Evolutionary conservation across 1,140 invertebrate genomes (phyloP).

Genomic region (Drosophila sp.): DNA sequence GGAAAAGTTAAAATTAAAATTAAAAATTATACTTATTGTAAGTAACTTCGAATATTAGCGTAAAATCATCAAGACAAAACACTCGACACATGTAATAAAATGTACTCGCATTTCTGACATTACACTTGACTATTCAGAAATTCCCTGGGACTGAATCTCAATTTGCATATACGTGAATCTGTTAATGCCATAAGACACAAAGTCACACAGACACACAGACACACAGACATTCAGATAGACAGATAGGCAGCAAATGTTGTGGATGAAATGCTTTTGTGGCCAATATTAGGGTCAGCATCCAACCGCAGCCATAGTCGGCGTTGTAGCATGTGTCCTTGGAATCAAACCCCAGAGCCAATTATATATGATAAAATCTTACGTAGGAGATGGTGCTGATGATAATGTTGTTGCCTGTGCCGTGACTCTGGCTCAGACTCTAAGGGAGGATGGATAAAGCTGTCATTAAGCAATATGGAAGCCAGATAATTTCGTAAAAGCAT

Average conservation of each 20-base stretch:
- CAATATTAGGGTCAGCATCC: constrained; percentile 28
- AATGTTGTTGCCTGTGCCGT: neutral
- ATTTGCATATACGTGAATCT: neutral
- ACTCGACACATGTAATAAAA: too few species aligned
- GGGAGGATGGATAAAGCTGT: neutral
- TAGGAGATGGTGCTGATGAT: constrained; percentile 20
- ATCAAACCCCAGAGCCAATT: constrained; percentile 30
- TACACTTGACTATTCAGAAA: neutral
- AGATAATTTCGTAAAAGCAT: constrained; percentile 10
- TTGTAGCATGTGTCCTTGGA: constrained; percentile 17
- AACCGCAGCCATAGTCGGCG: constrained; percentile 35
- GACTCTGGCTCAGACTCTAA: too few species aligned
- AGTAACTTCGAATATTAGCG: too few species aligned
- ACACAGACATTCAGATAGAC: neutral
- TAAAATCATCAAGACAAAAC: neutral
- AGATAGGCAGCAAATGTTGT: neutral
- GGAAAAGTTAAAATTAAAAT: too few species aligned
- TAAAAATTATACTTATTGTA: too few species aligned
- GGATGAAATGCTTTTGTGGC: constrained; percentile 25
- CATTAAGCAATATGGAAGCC: constrained; percentile 39
- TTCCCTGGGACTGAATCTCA: neutral
- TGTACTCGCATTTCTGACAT: too few species aligned
- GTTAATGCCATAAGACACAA: too few species aligned
- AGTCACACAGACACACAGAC: too few species aligned
- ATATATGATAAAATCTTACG: constrained; percentile 48